phyloP scores from a whole-genome alignment of 2,113 vertebrate genomes.

The Erythrocercus mccallii region DNA sequence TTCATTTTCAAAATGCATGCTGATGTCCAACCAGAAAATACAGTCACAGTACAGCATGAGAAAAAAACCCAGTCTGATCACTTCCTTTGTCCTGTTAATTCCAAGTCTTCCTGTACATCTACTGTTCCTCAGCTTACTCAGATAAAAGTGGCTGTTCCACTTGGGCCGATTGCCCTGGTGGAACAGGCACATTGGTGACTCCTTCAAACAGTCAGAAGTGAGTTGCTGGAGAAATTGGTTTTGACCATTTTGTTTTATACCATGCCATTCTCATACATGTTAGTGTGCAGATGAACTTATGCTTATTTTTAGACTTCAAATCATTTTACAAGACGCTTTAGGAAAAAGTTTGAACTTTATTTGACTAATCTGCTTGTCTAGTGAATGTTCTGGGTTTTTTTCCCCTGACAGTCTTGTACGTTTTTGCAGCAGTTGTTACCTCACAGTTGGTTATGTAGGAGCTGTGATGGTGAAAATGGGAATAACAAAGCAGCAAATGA shows the following conservation, averaged over 20 bases:
- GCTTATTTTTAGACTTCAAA: not conserved
- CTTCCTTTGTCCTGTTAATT: not conserved
- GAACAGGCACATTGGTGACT: not conserved
- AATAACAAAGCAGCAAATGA: slow-evolving; percentile 29
- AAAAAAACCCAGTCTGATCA: not conserved
- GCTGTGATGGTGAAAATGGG: slow-evolving; percentile 5
- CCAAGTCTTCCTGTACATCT: not conserved
- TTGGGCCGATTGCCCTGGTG: not conserved
- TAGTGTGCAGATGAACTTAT: not conserved
- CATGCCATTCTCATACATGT: rapidly evolving
- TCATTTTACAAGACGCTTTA: not conserved
- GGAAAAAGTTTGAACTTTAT: not conserved
- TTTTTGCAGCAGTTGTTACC: slow-evolving; percentile 29
- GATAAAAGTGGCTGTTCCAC: not conserved
- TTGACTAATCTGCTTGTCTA: not conserved
- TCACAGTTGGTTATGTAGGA: not conserved
- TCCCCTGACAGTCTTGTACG: not conserved
- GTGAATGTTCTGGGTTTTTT: not conserved
- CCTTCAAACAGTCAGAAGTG: not conserved
- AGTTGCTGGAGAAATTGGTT: not conserved
- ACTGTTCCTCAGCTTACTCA: not conserved
- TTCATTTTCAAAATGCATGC: not conserved
- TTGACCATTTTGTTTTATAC: not conserved
- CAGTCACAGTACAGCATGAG: not conserved
- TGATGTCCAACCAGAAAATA: not conserved